Evolutionary conservation across 1,140 invertebrate genomes (phyloP), one percentile per base, ranked within the genome.

Genomic region (Lordiphosa stackelbergi): DNA sequence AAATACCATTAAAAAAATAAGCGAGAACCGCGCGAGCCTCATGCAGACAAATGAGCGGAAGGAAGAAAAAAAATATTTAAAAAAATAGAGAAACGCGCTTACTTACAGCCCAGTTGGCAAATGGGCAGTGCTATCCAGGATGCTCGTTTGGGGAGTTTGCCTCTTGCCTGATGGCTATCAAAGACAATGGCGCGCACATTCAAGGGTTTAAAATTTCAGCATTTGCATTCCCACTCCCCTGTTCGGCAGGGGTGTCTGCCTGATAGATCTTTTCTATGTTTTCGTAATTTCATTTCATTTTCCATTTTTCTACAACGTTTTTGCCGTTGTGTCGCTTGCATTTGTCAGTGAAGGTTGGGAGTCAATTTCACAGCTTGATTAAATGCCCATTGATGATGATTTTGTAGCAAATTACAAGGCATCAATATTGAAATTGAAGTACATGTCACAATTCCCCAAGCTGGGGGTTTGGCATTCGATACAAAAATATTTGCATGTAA

Each of bases 21-120:
- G 37, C 45, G 19, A 63, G 62, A 72, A 71, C 65, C 58, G 68
- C 75, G 64, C 42, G 57, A 28, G 58, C 66, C 38, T 60, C 45
- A 49, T 60, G 45, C 56, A 61, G 63, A 79, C 71, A 81, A 83
- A 81, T 75, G 75, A 59, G 68, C 77, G 77, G 68, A 81, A 73
- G 59, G 37, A 83, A 61, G 38, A 64, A 48, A 43, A 58, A 55
- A 41, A 46, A 45, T 51, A 53, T 22, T 5, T 24, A 38, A 46
- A 10, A 41, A 47, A 57, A 46, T 45, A 38, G 59, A 71, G 66
- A 65, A 77, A 77, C 72, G 72, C 72, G 77, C 77, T 81, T 81
- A 81, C 77, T 81, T 77, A 81, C 77, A 83, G 77, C 77, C 77
- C 77, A 81, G 77, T 81, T 81, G 77, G 77, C 77, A 81, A 83